These are phyloP conservation scores for Knipowitschia caucasica DNA, from an alignment of 2,797 vertebrate species.

Conservation along the genomic window DNA sequence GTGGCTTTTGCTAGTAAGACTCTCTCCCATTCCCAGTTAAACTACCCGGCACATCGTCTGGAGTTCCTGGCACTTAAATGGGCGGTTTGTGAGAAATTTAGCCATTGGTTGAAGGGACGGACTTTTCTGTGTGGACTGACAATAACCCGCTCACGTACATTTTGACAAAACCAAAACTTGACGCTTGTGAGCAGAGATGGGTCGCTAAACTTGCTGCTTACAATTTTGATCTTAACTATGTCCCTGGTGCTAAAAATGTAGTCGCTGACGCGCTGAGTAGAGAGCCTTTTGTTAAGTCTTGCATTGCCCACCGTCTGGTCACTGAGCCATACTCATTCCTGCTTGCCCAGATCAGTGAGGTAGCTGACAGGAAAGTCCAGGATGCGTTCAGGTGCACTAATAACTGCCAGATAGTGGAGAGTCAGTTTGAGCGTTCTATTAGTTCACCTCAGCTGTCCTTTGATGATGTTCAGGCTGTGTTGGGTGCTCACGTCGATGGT, in stretches of 20 bases:
- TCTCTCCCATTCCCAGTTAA: not conserved
- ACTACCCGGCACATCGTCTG: constrained; percentile 19
- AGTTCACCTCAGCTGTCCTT: not conserved
- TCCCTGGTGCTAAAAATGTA: constrained; percentile 22
- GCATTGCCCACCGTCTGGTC: constrained; percentile 4
- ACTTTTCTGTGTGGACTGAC: constrained; percentile 16
- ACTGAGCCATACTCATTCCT: not conserved
- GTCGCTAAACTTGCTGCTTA: constrained; percentile 15
- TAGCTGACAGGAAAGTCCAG: constrained; percentile 7
- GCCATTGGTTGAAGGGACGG: constrained; percentile 10
- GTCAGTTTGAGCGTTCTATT: not conserved
- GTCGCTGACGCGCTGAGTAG: constrained; percentile 12
- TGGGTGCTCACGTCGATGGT: not conserved
- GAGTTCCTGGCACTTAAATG: constrained; percentile 10
- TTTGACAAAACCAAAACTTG: constrained; percentile 17
- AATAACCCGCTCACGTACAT: constrained; percentile 13
- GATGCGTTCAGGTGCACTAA: constrained; percentile 17
- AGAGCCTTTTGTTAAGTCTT: constrained; percentile 27
- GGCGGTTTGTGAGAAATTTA: constrained; percentile 19
- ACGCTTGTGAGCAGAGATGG: constrained; percentile 26
- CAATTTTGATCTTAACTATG: constrained; percentile 20
- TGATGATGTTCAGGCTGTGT: constrained; percentile 5
- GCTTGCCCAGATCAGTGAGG: not conserved
- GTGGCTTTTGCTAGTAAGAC: constrained; percentile 17
- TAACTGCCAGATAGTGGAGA: constrained; percentile 16